A percentile compares a stretch with the other conserved stretches of the same genome.
These are phyloP conservation scores for Elgaria multicarinata DNA, from an alignment of 2,113 vertebrate genomes.

Conservation along the genomic window DNA sequence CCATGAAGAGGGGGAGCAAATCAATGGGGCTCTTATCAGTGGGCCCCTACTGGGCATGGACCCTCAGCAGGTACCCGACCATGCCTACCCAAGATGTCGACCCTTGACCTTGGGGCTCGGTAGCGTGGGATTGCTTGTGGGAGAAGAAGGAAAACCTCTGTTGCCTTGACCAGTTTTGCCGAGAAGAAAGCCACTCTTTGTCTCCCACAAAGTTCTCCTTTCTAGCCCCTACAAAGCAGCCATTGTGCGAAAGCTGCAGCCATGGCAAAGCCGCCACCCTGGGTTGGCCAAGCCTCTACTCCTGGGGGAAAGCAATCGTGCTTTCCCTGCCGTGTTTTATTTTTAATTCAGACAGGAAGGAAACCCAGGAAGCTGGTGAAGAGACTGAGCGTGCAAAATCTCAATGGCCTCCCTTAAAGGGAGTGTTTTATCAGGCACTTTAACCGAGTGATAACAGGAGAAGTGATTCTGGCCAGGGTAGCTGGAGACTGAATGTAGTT, in stretches of 20 bases:
- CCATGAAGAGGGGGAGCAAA: no score
- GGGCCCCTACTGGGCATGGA: no score
- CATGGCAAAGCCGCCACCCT: not conserved
- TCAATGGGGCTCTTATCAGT: no score
- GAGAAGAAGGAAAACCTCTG: not conserved
- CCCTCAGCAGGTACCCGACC: no score
- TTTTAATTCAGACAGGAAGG: not conserved
- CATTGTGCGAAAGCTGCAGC: not conserved
- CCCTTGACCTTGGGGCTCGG: no score
- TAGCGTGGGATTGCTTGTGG: not conserved
- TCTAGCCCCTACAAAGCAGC: not conserved
- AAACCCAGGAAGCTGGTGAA: not conserved
- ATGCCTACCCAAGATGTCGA: no score
- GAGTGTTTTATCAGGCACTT: not conserved
- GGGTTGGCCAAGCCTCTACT: not conserved
- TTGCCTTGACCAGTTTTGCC: not conserved
- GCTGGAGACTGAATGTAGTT: not conserved
- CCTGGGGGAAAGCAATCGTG: not conserved
- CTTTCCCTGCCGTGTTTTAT: not conserved
- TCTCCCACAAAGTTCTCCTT: not conserved
- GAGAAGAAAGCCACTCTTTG: slow-evolving; percentile 3
- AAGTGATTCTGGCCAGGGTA: not conserved
- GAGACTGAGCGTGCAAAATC: not conserved
- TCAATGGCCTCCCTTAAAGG: not conserved
- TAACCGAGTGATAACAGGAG: not conserved